Percentiles rank a stretch among this genome's conserved stretches.
Evolutionary conservation across 2,888 invertebrate species (phyloP).

Genomic region (Bruchidius siliquastri): DNA sequence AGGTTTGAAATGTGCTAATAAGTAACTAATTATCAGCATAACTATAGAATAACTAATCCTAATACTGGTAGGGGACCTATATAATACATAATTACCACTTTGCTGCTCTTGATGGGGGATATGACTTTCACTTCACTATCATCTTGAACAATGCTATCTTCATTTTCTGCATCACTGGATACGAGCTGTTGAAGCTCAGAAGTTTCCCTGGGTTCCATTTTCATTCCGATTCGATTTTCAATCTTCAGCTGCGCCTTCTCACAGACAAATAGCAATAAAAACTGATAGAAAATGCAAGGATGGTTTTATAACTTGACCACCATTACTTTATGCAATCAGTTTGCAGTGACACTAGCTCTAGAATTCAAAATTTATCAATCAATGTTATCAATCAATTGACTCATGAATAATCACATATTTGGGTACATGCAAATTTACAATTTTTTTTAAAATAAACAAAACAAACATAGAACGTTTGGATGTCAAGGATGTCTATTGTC

Average conservation of each 20-base stretch:
- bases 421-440: too few relatives aligned
- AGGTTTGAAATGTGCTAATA: too few relatives aligned
- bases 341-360: not conserved
- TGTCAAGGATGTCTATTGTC: not conserved
- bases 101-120: constrained; percentile 44
- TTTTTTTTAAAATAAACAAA: too few relatives aligned
- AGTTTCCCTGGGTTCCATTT: constrained; percentile 47
- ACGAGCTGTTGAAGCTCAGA: constrained; percentile 47
- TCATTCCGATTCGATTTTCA: not conserved
- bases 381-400: too few relatives aligned
- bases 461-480: too few relatives aligned
- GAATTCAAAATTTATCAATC: not conserved
- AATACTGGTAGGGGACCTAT: not conserved
- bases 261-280: too few relatives aligned
- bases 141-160: constrained; percentile 45
- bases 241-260: too few relatives aligned
- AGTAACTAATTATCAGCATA: not conserved
- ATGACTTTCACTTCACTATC: constrained; percentile 44
- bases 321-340: not conserved
- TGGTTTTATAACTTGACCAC: not conserved
- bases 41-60: constrained; percentile 1
- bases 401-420: too few relatives aligned
- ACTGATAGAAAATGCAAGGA: too few relatives aligned
- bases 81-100: constrained; percentile 33
- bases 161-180: constrained; percentile 47